A percentile compares a stretch with the other conserved stretches of the same genome.
Conservation (phyloP, 2,797 vertebrate genomes). For the Psittacula echo region DNA sequence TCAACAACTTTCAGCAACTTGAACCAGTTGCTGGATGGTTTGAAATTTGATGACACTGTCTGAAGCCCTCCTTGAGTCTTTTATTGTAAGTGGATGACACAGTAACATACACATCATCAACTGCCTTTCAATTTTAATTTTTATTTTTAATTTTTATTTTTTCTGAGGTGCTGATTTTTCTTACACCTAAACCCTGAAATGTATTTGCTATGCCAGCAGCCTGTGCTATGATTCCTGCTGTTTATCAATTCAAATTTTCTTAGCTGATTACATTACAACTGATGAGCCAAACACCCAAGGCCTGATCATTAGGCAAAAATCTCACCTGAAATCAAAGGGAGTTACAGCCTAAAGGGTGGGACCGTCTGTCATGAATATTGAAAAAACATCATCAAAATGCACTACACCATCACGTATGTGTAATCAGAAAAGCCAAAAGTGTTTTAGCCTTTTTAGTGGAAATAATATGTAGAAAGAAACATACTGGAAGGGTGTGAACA, state of each 20-base stretch:
- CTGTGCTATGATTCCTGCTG: not conserved
- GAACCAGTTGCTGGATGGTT: not conserved
- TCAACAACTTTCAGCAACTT: not conserved
- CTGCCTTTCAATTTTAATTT: not conserved
- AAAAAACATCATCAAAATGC: slow-evolving; percentile 30
- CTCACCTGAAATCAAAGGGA: slow-evolving; percentile 45
- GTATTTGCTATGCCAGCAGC: not conserved
- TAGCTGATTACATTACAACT: not conserved
- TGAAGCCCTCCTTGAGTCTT: not conserved
- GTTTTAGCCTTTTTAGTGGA: slow-evolving; percentile 42
- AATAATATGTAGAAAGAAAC: slow-evolving; percentile 47
- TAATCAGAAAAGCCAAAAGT: slow-evolving; percentile 4
- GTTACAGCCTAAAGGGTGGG: slow-evolving; percentile 8
- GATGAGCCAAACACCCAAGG: slow-evolving; percentile 30
- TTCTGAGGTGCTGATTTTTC: not conserved
- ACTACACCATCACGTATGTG: rapidly evolving
- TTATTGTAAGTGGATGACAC: not conserved
- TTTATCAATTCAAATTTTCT: slow-evolving; percentile 41
- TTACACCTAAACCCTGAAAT: not conserved
- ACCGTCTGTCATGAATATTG: slow-evolving; percentile 35
- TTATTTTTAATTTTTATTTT: not conserved
- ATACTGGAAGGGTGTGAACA: slow-evolving; percentile 4
- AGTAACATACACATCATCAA: not conserved
- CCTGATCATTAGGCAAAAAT: slow-evolving; percentile 38
- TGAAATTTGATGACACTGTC: not conserved